Evolutionary conservation across 1,140 invertebrate genomes (phyloP).

Genomic region (Atopsyche davidsoni): DNA sequence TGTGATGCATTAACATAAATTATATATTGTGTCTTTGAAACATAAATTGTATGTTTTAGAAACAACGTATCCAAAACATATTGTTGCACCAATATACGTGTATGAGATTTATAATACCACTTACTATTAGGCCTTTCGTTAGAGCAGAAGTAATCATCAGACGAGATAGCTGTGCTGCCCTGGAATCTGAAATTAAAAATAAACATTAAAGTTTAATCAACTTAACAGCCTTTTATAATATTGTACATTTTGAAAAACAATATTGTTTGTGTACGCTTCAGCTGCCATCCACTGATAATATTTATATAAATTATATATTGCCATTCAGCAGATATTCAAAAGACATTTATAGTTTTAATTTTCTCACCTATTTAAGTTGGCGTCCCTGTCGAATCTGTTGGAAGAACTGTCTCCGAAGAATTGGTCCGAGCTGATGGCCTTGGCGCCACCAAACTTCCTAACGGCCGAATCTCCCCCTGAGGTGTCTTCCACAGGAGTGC

Average conservation of each 20-base stretch:
- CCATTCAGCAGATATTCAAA: neutral
- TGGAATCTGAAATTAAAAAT: constrained; percentile 62
- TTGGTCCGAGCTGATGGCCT: constrained; percentile 96
- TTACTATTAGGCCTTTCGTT: constrained; percentile 23
- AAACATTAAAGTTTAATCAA: too few species aligned
- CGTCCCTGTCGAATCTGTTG: constrained; percentile 56
- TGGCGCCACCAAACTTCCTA: constrained; percentile 93
- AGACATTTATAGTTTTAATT: too few species aligned
- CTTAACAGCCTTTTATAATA: neutral
- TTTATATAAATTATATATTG: neutral
- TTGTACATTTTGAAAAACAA: neutral
- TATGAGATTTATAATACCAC: constrained; percentile 1
- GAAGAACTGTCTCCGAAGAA: constrained; percentile 73
- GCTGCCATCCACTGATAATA: neutral
- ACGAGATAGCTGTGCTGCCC: constrained; percentile 90
- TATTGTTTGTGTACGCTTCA: neutral
- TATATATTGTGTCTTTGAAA: too few species aligned
- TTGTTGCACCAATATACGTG: too few species aligned
- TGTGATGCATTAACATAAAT: too few species aligned
- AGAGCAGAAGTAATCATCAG: constrained; percentile 86
- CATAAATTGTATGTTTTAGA: too few species aligned
- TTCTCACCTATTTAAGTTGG: constrained; percentile 41
- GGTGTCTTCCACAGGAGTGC: constrained; percentile 2
- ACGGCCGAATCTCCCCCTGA: constrained; percentile 61
- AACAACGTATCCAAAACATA: neutral